Conservation (phyloP, 2,888 invertebrate genomes). For the Drosophila nr. medialis region DNA sequence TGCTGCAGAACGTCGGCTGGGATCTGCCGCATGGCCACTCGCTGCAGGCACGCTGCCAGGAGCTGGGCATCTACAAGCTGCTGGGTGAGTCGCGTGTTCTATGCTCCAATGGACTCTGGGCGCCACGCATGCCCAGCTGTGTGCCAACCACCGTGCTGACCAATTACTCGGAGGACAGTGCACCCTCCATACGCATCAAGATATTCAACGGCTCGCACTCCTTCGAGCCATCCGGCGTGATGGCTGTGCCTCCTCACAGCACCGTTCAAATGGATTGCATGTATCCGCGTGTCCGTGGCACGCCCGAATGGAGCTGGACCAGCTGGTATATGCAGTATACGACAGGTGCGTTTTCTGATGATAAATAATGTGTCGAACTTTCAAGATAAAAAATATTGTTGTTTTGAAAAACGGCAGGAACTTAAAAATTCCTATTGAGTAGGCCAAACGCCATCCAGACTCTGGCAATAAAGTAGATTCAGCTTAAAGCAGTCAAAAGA, state of each 20-base stretch:
- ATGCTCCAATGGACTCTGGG: slow-evolving; percentile 94
- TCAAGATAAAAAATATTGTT: too few relatives aligned
- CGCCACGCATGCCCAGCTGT: slow-evolving; percentile 91
- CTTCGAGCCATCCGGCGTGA: slow-evolving; percentile 91
- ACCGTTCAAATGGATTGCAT: slow-evolving; percentile 93
- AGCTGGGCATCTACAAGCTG: slow-evolving; percentile 93
- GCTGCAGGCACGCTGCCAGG: slow-evolving; percentile 91
- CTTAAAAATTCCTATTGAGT: too few relatives aligned
- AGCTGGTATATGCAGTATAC: slow-evolving; percentile 91
- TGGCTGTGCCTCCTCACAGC: slow-evolving; percentile 91
- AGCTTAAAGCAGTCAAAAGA: not conserved
- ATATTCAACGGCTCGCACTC: slow-evolving; percentile 92
- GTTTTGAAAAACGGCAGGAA: too few relatives aligned
- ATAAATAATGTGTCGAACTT: not conserved
- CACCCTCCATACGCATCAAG: slow-evolving; percentile 92
- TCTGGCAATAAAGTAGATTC: not conserved
- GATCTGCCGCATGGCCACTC: slow-evolving; percentile 92
- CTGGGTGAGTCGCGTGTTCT: slow-evolving; percentile 91
- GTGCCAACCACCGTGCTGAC: slow-evolving; percentile 94
- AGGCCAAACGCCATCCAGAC: not conserved
- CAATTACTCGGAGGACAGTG: slow-evolving; percentile 94
- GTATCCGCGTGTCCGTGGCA: slow-evolving; percentile 90
- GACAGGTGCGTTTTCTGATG: slow-evolving; percentile 86
- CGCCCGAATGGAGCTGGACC: slow-evolving; percentile 96
- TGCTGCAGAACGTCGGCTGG: slow-evolving; percentile 86